Evolutionary conservation across 23 tunicate genomes (phyloP).

Genomic region (Ciona savignyi): DNA sequence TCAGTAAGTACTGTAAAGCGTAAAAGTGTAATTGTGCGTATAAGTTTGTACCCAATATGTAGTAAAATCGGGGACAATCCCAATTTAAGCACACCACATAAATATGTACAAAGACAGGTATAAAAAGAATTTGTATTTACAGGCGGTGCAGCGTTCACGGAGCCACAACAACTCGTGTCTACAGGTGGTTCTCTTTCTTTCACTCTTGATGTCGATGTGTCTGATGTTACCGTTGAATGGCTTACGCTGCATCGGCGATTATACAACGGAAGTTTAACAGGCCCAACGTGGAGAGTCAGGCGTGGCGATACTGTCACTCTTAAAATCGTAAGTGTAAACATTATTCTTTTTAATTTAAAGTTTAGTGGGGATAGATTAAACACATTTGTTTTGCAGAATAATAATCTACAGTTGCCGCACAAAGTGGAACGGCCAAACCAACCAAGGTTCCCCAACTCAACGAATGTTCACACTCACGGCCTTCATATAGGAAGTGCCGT

Average conservation of each 20-base stretch:
- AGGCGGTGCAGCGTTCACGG: slow-evolving; percentile 15
- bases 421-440: slow-evolving; percentile 16
- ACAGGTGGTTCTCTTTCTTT: neutral
- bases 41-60: neutral
- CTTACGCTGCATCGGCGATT: slow-evolving; percentile 16
- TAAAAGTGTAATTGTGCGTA: neutral
- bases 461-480: slow-evolving; percentile 85
- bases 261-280: slow-evolving; percentile 19
- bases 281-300: slow-evolving; percentile 25
- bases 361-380: too few relatives aligned
- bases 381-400: slow-evolving; percentile 25
- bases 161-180: slow-evolving; percentile 10
- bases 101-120: too few relatives aligned
- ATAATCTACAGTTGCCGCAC: slow-evolving; percentile 25
- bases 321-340: slow-evolving; percentile 19
- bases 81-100: neutral
- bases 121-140: too few relatives aligned
- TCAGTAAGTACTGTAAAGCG: neutral
- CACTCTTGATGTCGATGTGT: slow-evolving; percentile 3
- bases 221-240: slow-evolving; percentile 21
- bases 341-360: too few relatives aligned
- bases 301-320: slow-evolving; percentile 28
- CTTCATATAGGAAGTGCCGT: slow-evolving; percentile 75
- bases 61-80: neutral
- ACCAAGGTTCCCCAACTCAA: slow-evolving; percentile 50